Evolutionary conservation across 1,140 invertebrate genomes (phyloP).

Genomic region (Procambarus virginalis): DNA sequence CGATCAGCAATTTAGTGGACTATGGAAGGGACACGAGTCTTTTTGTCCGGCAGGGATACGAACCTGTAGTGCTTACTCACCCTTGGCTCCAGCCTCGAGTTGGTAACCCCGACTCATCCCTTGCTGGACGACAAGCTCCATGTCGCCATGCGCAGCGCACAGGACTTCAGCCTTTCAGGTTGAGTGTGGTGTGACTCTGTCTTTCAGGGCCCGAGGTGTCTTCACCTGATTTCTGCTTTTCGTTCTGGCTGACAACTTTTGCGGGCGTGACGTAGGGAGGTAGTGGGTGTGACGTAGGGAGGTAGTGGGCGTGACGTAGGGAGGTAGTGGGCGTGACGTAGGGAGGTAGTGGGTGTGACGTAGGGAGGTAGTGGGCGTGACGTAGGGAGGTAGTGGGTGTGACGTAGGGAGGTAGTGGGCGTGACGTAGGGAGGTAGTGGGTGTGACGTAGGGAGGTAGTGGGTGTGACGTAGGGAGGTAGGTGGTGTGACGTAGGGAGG

Average conservation of each 20-base stretch:
- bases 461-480: too few relatives aligned
- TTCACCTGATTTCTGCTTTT: conserved; percentile 37
- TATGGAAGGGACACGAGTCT: conserved; percentile 48
- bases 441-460: too few relatives aligned
- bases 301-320: conserved; percentile 4
- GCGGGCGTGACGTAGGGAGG: conserved; percentile 10
- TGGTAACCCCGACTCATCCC: not conserved
- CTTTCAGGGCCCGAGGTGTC: not conserved
- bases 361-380: not conserved
- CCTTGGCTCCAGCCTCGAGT: not conserved
- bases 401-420: not conserved
- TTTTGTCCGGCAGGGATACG: not conserved
- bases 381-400: not conserved
- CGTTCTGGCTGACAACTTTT: conserved; percentile 29
- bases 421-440: not conserved
- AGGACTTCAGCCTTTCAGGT: not conserved
- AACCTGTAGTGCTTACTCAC: conserved; percentile 12
- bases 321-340: too few relatives aligned
- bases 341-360: not conserved
- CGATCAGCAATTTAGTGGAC: conserved; percentile 58
- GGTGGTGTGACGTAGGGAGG: too few relatives aligned
- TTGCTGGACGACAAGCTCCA: not conserved
- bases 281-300: not conserved
- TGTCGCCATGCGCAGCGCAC: not conserved
- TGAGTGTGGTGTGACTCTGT: not conserved